phyloP scores from a whole-genome alignment of 2,797 vertebrate species.

The Anguilla megastoma region DNA sequence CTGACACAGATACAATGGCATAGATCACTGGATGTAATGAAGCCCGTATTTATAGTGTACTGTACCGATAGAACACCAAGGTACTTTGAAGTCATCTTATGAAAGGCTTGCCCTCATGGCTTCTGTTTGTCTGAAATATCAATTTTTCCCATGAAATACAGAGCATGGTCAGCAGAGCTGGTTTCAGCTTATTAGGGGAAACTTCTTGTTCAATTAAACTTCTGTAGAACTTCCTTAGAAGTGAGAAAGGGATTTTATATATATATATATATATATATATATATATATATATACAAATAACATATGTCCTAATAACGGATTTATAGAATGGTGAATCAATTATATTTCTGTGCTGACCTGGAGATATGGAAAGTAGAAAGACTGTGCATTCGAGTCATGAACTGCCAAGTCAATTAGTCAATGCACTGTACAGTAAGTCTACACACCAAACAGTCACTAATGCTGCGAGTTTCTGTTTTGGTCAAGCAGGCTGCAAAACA shows the following conservation, averaged over 20 bases:
- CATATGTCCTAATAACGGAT: conserved; percentile 13
- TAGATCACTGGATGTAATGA: neutral
- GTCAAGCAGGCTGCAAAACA: neutral
- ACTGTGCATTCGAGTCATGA: neutral
- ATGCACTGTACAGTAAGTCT: conserved; percentile 23
- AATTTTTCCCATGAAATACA: neutral
- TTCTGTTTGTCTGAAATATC: neutral
- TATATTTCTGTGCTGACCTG: neutral
- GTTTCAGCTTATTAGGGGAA: neutral
- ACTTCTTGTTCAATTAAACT: neutral
- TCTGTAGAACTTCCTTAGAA: neutral
- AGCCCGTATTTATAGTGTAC: neutral
- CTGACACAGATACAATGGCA: neutral
- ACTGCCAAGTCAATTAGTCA: conserved; percentile 11
- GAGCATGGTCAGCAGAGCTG: neutral
- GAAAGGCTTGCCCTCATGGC: neutral
- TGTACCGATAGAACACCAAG: neutral
- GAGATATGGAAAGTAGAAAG: neutral
- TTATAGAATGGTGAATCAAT: neutral
- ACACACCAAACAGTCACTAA: conserved; percentile 25
- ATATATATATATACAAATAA: neutral
- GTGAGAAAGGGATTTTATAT: neutral
- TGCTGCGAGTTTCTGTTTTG: neutral
- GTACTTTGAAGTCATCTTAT: neutral
- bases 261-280: neutral